Evolutionary conservation across 2,113 vertebrate species (phyloP).

Genomic region (Hirundichthys speculiger): DNA sequence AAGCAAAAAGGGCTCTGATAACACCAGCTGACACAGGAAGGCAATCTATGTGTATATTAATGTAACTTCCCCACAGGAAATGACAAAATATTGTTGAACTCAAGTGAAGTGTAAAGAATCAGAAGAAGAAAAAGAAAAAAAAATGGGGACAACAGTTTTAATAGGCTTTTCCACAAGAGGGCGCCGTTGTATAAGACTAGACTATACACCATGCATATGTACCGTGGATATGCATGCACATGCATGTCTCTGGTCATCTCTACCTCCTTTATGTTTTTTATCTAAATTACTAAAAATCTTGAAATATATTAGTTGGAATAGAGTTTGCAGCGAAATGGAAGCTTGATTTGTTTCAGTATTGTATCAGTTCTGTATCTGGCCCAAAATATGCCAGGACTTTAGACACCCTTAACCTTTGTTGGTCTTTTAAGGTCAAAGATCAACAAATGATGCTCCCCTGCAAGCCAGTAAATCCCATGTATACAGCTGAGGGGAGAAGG

Average conservation of each 20-base stretch:
- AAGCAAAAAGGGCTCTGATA: not conserved
- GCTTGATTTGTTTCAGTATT: not conserved
- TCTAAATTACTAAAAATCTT: not conserved
- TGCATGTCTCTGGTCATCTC: not conserved
- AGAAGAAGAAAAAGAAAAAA: no score
- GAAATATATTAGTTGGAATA: not conserved
- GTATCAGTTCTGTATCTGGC: not conserved
- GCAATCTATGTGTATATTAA: no score
- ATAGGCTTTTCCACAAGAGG: conserved; percentile 42
- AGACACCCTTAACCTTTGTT: no score
- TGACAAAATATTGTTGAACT: no score
- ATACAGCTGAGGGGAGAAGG: no score
- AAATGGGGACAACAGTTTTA: no score
- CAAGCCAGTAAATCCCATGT: no score
- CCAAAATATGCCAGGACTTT: not conserved
- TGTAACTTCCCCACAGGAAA: no score
- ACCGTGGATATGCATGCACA: not conserved
- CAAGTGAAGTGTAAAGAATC: no score
- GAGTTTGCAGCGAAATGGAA: not conserved
- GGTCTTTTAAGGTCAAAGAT: no score
- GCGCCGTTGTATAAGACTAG: conserved; percentile 35
- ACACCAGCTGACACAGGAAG: not conserved
- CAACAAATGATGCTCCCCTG: no score
- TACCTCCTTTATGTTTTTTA: not conserved
- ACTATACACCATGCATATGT: not conserved